Evolutionary conservation across 1,140 invertebrate species (phyloP).

Genomic region (Drosophila pachea): DNA sequence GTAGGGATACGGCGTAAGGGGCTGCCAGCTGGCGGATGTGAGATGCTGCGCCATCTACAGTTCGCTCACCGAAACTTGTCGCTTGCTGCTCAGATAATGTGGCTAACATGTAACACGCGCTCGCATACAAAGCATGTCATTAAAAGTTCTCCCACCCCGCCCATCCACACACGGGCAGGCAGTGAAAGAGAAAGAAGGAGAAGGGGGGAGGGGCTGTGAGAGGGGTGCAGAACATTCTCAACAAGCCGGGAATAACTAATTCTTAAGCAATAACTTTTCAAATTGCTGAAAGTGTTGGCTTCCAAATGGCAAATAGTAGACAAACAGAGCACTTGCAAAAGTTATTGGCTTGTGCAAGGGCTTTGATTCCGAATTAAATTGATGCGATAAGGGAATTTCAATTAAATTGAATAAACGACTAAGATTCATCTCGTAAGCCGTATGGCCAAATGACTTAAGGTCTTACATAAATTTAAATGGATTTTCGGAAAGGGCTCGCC

Average conservation of each 20-base stretch:
- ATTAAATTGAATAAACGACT: too few species aligned
- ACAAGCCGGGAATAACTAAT: conserved; percentile 39
- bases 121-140: conserved; percentile 74
- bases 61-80: conserved; percentile 48
- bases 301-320: conserved; percentile 12
- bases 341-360: conserved; percentile 4
- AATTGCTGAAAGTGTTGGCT: conserved; percentile 21
- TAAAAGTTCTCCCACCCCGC: conserved; percentile 58
- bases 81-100: conserved; percentile 65
- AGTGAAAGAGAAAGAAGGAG: neutral
- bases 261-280: conserved; percentile 44
- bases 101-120: conserved; percentile 65
- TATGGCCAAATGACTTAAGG: too few species aligned
- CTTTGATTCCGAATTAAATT: neutral
- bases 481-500: too few species aligned
- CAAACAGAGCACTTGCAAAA: neutral
- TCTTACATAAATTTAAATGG: too few species aligned
- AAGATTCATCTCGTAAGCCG: too few species aligned
- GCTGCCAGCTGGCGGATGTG: neutral
- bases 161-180: neutral
- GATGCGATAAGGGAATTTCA: too few species aligned
- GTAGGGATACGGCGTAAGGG: neutral
- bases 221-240: conserved; percentile 3
- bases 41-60: conserved; percentile 1
- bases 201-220: too few species aligned